These are phyloP conservation scores for Microtus montanus DNA, from an alignment of 2,113 vertebrate species.

Conservation along the genomic window DNA sequence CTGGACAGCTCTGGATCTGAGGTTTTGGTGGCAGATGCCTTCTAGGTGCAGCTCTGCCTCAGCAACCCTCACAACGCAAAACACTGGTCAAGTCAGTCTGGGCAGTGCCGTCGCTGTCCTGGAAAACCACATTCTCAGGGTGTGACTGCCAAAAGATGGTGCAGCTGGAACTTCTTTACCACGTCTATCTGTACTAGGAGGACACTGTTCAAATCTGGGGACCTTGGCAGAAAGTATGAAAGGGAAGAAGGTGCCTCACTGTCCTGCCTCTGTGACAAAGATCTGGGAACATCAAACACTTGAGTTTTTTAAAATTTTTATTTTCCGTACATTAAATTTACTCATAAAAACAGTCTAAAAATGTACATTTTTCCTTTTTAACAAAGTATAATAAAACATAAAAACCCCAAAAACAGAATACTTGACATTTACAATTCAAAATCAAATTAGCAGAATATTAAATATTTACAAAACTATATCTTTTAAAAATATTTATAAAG, in stretches of 20 bases:
- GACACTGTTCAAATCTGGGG: too few species aligned
- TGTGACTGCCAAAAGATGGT: not conserved
- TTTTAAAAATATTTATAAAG: constrained; percentile 90
- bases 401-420: constrained; percentile 91
- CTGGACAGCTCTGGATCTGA: not conserved
- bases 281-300: not conserved
- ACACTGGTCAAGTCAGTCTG: too few species aligned
- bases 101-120: not conserved
- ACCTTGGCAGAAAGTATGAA: too few species aligned
- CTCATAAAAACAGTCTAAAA: constrained; percentile 94
- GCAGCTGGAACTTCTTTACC: not conserved
- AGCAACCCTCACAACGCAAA: not conserved
- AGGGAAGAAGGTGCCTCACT: not conserved
- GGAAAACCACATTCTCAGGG: not conserved
- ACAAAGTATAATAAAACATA: constrained; percentile 93
- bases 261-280: not conserved
- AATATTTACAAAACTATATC: constrained; percentile 91
- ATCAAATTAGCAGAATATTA: constrained; percentile 90
- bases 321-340: constrained; percentile 92
- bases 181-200: too few species aligned
- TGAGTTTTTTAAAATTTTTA: constrained; percentile 83
- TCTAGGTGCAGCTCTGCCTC: not conserved
- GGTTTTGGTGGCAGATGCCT: not conserved
- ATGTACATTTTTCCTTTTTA: constrained; percentile 91
- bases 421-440: constrained; percentile 90